Evolutionary conservation across 2,888 invertebrate genomes (phyloP), one percentile per base, ranked within the genome.

Genomic region (Argyresthia albistria): DNA sequence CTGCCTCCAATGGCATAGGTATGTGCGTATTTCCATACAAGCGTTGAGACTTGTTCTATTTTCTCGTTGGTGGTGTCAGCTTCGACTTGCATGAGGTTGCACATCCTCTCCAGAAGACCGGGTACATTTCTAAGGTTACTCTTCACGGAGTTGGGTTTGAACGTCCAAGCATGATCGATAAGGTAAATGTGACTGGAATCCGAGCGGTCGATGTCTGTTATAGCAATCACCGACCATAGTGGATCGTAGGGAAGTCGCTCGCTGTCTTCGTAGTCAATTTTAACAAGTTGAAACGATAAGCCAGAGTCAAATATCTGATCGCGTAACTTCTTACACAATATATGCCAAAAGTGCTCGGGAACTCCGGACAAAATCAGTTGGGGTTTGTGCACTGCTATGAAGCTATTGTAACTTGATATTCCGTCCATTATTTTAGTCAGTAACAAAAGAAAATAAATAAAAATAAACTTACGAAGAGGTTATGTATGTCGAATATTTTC

Each of bases 91-190:
- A 96, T 92, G 50, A 97, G 87, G 43, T 81, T 88, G 47, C 91
- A 90, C 91, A 97, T 91, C 58, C 97, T 89, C 43, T 91, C 88
- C 45, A 93, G 75, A n/a, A 97, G 83, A 6, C 87, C 87, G 0
- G 93, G 91, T 54, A 92, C 80, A 54, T 90, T 80, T 53, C 87
- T 72, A 50, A 97, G 77, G 58, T 92, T 91, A 51, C 76, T 77
- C 52, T 89, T 90, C 0, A 94, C 93, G 58, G 82, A 82, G 58
- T 90, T 88, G 0, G 90, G 79, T 55, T 92, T 90, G 68, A 93
- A 97, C 0, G 96, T 96, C 96, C 97, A 97, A 0, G 96, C 95
- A 75, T 97, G 97, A 76, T 97, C 97, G 55, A 97, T 88, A 50
- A 98, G 78, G 74, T 92, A 98, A 58, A 98, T 92, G 62, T 94